Evolutionary conservation across 53 echinoderm and acorn worm species (phyloP).

Genomic region (Stichopus horrens): DNA sequence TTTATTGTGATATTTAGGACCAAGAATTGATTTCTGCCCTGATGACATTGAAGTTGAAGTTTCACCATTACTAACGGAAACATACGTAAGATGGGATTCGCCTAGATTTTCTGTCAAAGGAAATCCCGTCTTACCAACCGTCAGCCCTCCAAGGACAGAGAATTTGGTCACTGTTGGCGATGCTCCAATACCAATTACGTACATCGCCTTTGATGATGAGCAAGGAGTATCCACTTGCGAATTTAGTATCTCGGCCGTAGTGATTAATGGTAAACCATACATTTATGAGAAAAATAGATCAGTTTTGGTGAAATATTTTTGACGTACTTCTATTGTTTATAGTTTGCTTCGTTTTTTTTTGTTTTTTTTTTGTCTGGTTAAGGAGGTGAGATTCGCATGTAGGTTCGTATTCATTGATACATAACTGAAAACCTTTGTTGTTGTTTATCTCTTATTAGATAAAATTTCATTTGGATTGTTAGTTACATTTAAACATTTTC

Average conservation of each 20-base stretch:
- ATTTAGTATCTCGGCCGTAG: not conserved
- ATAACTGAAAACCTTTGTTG: no score
- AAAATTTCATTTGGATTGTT: no score
- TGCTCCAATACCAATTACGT: not conserved
- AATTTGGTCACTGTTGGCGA: not conserved
- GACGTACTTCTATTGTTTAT: no score
- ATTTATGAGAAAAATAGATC: not conserved
- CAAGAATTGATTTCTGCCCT: conserved; percentile 1
- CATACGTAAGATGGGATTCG: not conserved
- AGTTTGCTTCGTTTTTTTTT: no score
- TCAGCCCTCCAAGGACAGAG: not conserved
- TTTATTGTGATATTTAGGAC: not conserved
- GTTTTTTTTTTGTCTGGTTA: no score
- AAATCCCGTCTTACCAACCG: not conserved
- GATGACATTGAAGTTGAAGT: not conserved
- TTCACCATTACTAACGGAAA: not conserved
- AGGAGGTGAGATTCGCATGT: no score
- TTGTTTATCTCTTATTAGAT: no score
- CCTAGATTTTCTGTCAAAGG: not conserved
- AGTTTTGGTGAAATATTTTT: no score
- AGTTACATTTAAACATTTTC: no score
- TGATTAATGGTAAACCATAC: conserved; percentile 1
- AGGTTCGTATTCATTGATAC: no score
- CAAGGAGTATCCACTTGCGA: not conserved
- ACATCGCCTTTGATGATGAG: not conserved